Conservation (phyloP, 1,140 invertebrate genomes). For the Brachionus manjavacas region DNA sequence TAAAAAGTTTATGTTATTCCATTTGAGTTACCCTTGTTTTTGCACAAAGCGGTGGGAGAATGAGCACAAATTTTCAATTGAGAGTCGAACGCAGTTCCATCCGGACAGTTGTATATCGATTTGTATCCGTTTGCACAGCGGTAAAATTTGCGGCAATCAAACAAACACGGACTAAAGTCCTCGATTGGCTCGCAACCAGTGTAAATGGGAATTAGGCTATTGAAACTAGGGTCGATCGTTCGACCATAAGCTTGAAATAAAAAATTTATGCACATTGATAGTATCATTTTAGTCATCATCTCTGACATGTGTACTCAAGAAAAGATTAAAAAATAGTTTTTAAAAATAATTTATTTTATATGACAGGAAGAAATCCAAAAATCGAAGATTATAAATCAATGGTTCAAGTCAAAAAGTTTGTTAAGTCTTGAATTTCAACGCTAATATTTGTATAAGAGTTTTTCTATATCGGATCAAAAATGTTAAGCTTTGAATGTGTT, state of each 20-base stretch:
- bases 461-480: not conserved
- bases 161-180: not conserved
- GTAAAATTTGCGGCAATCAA: constrained; percentile 29
- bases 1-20: not conserved
- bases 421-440: constrained; percentile 7
- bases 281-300: not conserved
- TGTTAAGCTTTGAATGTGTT: not conserved
- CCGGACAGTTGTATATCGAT: not conserved
- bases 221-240: not conserved
- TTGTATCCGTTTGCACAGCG: constrained; percentile 16
- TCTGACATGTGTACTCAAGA: not conserved
- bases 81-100: constrained; percentile 1
- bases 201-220: constrained; percentile 1
- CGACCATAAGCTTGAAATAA: not conserved
- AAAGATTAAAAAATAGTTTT: not conserved
- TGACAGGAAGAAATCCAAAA: not conserved
- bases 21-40: not conserved
- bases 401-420: not conserved
- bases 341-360: not conserved
- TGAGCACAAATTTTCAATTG: not conserved
- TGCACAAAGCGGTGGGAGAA: not conserved
- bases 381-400: not conserved
- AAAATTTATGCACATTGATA: not conserved
- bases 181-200: not conserved
- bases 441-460: constrained; percentile 14